Conservation (phyloP, 1,140 invertebrate genomes). For the Drosophila murphyi region DNA sequence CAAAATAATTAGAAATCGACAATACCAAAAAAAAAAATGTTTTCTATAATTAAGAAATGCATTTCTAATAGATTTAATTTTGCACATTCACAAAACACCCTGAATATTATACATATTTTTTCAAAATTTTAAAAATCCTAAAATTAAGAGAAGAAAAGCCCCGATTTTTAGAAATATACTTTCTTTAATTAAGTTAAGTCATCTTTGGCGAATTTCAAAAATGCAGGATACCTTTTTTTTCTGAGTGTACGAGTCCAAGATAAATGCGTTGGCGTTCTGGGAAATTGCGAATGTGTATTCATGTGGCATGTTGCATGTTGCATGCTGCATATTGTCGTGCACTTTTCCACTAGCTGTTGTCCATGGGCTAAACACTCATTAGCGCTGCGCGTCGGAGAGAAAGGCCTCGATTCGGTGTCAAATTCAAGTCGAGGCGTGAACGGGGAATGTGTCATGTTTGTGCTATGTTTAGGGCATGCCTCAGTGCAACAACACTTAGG, state of each 20-base stretch:
- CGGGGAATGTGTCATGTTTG: slow-evolving; percentile 66
- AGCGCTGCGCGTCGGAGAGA: background rate
- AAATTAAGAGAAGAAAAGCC: no score
- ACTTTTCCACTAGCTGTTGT: slow-evolving; percentile 49
- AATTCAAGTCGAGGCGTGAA: slow-evolving; percentile 65
- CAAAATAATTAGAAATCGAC: no score
- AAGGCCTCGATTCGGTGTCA: slow-evolving; percentile 60
- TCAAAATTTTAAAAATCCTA: no score
- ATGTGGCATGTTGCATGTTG: background rate
- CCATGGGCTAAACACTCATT: slow-evolving; percentile 35
- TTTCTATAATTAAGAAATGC: no score
- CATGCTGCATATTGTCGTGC: slow-evolving; percentile 29
- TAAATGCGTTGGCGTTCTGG: slow-evolving; percentile 81
- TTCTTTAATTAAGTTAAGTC: no score
- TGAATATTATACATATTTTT: no score
- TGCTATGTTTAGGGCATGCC: slow-evolving; percentile 63
- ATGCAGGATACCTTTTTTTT: no score
- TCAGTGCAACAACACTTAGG: slow-evolving; percentile 9
- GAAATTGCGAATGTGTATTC: slow-evolving; percentile 69
- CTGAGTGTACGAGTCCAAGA: slow-evolving; percentile 32
- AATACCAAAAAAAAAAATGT: no score
- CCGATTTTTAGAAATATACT: no score
- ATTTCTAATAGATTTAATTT: no score
- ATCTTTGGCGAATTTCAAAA: no score
- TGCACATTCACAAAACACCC: no score